Evolutionary conservation across 2,113 vertebrate genomes (phyloP).

Genomic region (Oreochromis aureus): DNA sequence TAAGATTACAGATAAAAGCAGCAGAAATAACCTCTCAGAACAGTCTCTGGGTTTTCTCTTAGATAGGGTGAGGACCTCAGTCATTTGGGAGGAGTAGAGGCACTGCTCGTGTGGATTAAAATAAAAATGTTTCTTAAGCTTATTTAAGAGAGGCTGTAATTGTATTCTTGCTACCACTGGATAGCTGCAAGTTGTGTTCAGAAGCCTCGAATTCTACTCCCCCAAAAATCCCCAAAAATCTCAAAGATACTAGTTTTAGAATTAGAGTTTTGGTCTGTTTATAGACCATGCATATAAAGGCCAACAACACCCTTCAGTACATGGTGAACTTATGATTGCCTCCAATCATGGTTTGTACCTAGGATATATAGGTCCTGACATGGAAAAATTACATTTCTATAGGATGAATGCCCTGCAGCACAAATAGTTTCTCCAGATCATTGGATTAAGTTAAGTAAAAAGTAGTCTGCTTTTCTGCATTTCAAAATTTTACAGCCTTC

Average conservation of each 20-base stretch:
- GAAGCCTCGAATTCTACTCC: background rate
- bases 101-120: background rate
- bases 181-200: background rate
- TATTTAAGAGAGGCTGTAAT: background rate
- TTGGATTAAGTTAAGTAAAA: background rate
- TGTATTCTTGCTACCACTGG: background rate
- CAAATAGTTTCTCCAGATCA: background rate
- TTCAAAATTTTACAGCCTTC: background rate
- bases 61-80: background rate
- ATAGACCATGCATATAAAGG: background rate
- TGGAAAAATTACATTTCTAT: background rate
- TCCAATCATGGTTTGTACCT: background rate
- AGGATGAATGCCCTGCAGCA: background rate
- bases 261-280: background rate
- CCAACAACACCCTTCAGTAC: background rate
- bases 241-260: background rate
- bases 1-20: background rate
- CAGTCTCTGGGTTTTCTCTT: background rate
- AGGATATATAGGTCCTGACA: background rate
- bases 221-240: background rate
- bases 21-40: background rate
- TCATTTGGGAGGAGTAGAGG: background rate
- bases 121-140: background rate
- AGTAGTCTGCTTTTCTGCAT: background rate
- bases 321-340: background rate